These are phyloP conservation scores for Dipodomys spectabilis DNA, from an alignment of 2,113 vertebrate species.

Conservation along the genomic window DNA sequence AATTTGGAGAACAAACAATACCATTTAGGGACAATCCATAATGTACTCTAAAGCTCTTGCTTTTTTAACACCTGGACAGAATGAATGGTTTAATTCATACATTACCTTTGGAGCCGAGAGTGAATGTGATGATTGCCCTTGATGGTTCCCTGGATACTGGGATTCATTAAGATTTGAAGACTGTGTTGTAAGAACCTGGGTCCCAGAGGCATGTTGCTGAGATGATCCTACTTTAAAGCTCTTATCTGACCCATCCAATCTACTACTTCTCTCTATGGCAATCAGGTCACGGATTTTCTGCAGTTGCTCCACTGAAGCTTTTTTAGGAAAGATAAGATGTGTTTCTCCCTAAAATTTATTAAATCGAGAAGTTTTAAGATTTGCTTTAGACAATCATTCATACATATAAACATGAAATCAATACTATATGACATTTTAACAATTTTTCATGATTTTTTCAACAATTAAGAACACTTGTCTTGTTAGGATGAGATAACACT, in stretches of 20 bases:
- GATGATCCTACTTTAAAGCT: constrained; percentile 69
- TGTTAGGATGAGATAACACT: not conserved
- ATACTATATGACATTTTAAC: not conserved
- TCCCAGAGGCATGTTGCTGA: constrained; percentile 46
- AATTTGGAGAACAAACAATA: not conserved
- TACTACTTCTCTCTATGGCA: constrained; percentile 91
- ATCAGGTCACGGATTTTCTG: constrained; percentile 93
- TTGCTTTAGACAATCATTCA: constrained; percentile 22
- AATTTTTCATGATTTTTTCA: not conserved
- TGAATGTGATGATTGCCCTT: constrained; percentile 50
- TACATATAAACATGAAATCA: not conserved
- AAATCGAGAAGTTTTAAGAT: constrained; percentile 61
- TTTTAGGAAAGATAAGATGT: constrained; percentile 95
- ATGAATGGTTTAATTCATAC: not conserved
- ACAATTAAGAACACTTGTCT: constrained; percentile 47
- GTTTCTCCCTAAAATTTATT: constrained; percentile 92
- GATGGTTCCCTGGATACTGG: not conserved
- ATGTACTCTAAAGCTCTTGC: not conserved
- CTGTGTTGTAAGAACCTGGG: constrained; percentile 19
- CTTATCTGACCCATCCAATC: constrained; percentile 83
- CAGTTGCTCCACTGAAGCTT: constrained; percentile 93
- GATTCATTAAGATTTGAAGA: constrained; percentile 32
- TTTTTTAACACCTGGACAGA: constrained; percentile 16
- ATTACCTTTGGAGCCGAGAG: constrained; percentile 81
- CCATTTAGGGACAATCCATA: constrained; percentile 29